Base-by-base conservation (phyloP, 2,888 invertebrate species). In the Cynaeus angustus region DNA sequence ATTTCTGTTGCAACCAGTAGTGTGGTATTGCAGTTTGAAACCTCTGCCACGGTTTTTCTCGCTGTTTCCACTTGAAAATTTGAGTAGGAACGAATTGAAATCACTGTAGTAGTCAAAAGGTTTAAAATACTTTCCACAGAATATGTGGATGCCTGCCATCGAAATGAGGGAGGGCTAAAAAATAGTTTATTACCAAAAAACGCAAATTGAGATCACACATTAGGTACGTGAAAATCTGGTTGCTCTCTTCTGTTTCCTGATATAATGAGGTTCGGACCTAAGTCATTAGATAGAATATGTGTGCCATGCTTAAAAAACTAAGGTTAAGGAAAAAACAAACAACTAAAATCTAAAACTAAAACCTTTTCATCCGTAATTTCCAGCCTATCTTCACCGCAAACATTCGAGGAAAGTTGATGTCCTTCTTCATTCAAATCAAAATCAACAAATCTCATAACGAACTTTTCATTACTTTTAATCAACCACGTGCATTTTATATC, bases 1-100 rank as follows among this genome's bases (percentile, higher is more conserved):
- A 77, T 94, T 95, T 72, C 91, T 86, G 58, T 58, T 58, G 28
- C 58, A 58, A 86, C 89, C 88, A 14, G 88, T 83, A 21, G 85
- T 83, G 9, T 84, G 82, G 70, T 90, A 89, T 75, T 90, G 88
- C 3, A 95, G 81, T 85, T 90, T 89, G 78, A 96, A 91, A 33
- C 92, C 92, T 81, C 86, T 88, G 43, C 89, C 87, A 71, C 81
- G 83, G 13, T 75, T 82, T 52, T 75, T 72, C 0, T 80, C 65
- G 10, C 61, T 0, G 26, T 12, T 80, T 61, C 86, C 84, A 1
- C 87, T 86, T 38, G 85, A 85, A 75, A 92, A 90, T 58, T 83
- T 83, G 0, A 91, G 65, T 65, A 85, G 84, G 0, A 89, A 73
- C 12, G 84, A 79, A 43, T 83, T 81, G 46, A 80, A 79, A 73